phyloP scores from a whole-genome alignment of 2,113 vertebrate genomes.

The Aphyosemion australe region DNA sequence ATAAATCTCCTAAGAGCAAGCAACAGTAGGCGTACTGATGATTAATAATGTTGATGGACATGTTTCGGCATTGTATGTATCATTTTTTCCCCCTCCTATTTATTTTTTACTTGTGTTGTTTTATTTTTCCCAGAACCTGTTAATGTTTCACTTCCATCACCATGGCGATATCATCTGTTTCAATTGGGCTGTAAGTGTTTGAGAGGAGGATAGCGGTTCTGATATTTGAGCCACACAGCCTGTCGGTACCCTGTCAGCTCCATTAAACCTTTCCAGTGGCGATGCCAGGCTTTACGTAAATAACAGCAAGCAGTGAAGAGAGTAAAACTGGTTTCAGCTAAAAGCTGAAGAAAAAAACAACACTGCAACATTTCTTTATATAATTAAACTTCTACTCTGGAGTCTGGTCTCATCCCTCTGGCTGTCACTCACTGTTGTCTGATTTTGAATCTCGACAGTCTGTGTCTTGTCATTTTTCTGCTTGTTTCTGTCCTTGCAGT shows the following conservation, averaged over 20 bases:
- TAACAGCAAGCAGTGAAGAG: not conserved
- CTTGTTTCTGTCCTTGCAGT: constrained; percentile 34
- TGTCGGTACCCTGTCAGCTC: not conserved
- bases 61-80: constrained; percentile 27
- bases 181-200: not conserved
- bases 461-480: not conserved
- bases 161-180: constrained; percentile 43
- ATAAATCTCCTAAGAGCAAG: constrained; percentile 54
- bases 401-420: constrained; percentile 16
- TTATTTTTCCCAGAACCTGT: constrained; percentile 15
- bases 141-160: constrained; percentile 38
- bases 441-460: constrained; percentile 28
- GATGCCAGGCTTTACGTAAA: not conserved
- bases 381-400: constrained; percentile 38
- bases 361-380: not conserved
- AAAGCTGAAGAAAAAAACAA: not conserved
- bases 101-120: constrained; percentile 10
- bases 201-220: constrained; percentile 2
- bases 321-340: not conserved
- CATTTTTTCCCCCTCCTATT: not conserved
- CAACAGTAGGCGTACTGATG: constrained; percentile 49
- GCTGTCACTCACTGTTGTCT: constrained; percentile 32
- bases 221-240: not conserved
- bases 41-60: constrained; percentile 66
- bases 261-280: not conserved